Conservation (phyloP, 2,113 vertebrate genomes). For the Podarcis raffonei region DNA sequence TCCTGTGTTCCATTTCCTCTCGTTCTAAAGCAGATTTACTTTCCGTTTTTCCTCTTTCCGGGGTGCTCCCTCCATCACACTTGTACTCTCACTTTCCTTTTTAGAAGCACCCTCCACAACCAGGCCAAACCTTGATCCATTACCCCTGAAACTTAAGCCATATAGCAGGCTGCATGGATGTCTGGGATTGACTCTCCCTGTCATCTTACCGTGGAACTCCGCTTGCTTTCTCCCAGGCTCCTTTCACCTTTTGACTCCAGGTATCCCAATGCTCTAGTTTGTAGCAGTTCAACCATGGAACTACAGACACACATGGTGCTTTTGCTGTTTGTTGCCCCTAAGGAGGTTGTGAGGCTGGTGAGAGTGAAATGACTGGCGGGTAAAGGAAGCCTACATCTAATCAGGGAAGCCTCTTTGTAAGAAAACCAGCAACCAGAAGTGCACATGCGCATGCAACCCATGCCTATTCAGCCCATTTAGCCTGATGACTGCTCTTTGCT, state of each 20-base stretch:
- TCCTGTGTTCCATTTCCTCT: not conserved
- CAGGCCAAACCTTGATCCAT: not conserved
- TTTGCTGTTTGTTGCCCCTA: not conserved
- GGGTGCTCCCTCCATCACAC: not conserved
- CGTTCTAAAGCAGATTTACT: not conserved
- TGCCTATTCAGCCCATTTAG: constrained; percentile 1
- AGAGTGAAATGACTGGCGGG: constrained; percentile 16
- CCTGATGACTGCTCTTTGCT: not conserved
- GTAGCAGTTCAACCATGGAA: not conserved
- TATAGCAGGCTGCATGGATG: constrained; percentile 12
- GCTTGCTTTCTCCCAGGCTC: not conserved
- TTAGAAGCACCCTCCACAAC: not conserved
- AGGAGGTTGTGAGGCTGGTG: not conserved
- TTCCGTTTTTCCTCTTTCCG: not conserved
- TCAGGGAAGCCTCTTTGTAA: constrained; percentile 29
- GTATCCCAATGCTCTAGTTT: not conserved
- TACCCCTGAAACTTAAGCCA: constrained; percentile 21
- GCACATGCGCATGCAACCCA: constrained; percentile 21
- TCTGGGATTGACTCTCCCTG: not conserved
- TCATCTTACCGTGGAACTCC: not conserved
- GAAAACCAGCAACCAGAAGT: constrained; percentile 41
- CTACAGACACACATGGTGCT: not conserved
- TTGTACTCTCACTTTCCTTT: not conserved
- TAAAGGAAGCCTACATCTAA: constrained; percentile 3
- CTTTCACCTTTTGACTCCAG: not conserved